phyloP scores from a whole-genome alignment of 2,113 vertebrate genomes.

The Podiceps cristatus region DNA sequence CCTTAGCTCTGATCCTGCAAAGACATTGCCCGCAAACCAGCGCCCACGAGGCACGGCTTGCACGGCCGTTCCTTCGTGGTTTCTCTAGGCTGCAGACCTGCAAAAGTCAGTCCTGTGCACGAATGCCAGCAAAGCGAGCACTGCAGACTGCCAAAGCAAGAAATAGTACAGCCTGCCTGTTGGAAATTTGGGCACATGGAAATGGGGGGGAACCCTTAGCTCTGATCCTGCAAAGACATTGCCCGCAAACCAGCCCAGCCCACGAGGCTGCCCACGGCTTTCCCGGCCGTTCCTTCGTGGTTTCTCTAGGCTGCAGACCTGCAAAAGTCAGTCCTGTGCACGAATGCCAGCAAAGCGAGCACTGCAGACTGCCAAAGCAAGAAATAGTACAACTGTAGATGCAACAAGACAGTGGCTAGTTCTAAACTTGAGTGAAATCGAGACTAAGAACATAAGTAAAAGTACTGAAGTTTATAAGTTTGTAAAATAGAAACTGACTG shows the following conservation, averaged over 20 bases:
- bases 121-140: not conserved
- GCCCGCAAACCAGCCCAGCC: not conserved
- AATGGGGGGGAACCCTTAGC: not conserved
- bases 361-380: too few relatives aligned
- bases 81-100: not conserved
- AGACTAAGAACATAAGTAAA: not conserved
- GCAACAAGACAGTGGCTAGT: fast-evolving
- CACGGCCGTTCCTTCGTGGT: not conserved
- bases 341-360: not conserved
- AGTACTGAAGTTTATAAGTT: not conserved
- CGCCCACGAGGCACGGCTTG: not conserved
- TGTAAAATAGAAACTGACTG: not conserved
- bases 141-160: too few relatives aligned
- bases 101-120: not conserved
- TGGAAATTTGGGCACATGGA: too few relatives aligned
- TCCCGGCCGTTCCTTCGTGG: fast-evolving
- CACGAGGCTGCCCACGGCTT: not conserved
- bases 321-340: not conserved
- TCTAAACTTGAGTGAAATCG: not conserved
- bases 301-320: not conserved
- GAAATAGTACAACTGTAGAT: not conserved
- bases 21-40: not conserved
- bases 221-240: not conserved
- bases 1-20: not conserved
- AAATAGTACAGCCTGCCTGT: not conserved